Percentiles rank a stretch among this genome's conserved stretches.
phyloP scores from a whole-genome alignment of 92 coral and sea anemone genomes.

The Hydrozoanthus gracilis region DNA sequence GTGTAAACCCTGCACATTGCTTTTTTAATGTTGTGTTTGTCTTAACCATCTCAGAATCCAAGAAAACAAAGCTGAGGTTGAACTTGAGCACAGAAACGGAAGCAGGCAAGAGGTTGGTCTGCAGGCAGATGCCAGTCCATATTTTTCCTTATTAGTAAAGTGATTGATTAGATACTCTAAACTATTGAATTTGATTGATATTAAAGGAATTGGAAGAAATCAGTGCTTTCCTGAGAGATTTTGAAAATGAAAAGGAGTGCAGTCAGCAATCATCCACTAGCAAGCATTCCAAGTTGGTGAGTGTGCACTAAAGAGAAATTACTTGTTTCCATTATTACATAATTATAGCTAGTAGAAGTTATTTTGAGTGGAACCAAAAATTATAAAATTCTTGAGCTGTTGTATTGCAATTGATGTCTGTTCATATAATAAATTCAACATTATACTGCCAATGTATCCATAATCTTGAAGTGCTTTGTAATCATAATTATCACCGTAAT shows the following conservation, averaged over 20 bases:
- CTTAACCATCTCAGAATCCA: not conserved
- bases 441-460: not conserved
- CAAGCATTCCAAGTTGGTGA: not conserved
- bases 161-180: no score
- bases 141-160: no score
- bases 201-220: slow-evolving; percentile 2
- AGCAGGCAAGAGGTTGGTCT: not conserved
- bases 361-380: no score
- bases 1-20: not conserved
- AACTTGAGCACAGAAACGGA: slow-evolving; percentile 2
- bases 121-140: not conserved
- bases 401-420: no score
- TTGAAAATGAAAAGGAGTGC: not conserved
- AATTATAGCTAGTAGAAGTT: no score
- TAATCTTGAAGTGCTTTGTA: not conserved
- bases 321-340: no score
- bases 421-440: no score
- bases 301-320: not conserved
- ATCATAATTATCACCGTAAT: not conserved
- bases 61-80: not conserved
- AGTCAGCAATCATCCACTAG: not conserved
- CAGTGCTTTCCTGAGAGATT: not conserved
- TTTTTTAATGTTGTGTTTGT: not conserved
- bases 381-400: no score
- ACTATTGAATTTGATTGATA: not conserved